Conservation (phyloP, 2,113 vertebrate genomes). For the Rhabdornis inornatus region DNA sequence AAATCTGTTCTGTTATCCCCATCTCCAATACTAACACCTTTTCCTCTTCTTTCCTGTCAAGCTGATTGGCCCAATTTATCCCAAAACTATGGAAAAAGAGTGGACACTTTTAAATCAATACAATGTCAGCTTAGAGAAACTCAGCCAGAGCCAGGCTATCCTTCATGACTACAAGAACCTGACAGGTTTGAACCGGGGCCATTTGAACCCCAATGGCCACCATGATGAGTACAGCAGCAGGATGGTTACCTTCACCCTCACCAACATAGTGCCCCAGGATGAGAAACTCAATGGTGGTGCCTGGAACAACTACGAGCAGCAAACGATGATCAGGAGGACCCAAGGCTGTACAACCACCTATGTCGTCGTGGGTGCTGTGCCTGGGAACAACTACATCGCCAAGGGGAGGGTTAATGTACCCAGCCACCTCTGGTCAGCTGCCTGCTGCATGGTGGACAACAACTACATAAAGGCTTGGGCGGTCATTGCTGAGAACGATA, state of each 20-base stretch:
- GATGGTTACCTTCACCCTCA: conserved; percentile 77
- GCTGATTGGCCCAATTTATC: neutral
- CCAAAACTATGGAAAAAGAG: conserved; percentile 37
- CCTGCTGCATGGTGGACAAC: conserved; percentile 33
- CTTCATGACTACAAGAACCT: conserved; percentile 53
- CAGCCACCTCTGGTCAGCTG: conserved; percentile 46
- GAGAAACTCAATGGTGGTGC: conserved; percentile 69
- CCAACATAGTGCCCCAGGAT: conserved; percentile 77
- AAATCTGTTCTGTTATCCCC: neutral
- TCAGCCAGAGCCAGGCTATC: conserved; percentile 30
- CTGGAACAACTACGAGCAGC: conserved; percentile 72
- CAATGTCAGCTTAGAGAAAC: neutral
- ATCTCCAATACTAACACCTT: neutral
- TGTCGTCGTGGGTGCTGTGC: conserved; percentile 1
- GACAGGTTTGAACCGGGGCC: conserved; percentile 60
- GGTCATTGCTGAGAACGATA: conserved; percentile 9
- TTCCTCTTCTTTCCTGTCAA: neutral
- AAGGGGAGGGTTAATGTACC: conserved; percentile 56
- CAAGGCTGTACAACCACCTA: conserved; percentile 13
- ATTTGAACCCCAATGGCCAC: conserved; percentile 77
- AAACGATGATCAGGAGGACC: neutral
- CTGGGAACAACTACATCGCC: conserved; percentile 46
- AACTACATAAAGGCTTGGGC: conserved; percentile 23
- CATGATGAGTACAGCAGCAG: conserved; percentile 65
- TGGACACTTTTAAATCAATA: neutral